phyloP scores from a whole-genome alignment of 1,140 invertebrate genomes.

The Acromyrmex heyeri region DNA sequence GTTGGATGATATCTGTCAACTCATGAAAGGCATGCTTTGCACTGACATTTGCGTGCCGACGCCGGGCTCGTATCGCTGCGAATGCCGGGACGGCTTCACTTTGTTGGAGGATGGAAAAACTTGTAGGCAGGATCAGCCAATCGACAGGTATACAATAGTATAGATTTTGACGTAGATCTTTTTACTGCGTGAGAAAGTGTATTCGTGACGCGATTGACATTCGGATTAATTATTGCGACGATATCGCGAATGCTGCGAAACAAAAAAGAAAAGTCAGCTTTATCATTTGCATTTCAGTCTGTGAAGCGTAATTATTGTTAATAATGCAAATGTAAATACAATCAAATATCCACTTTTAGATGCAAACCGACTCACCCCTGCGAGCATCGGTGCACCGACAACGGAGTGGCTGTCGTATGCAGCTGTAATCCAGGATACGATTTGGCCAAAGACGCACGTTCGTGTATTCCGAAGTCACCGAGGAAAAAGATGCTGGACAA shows the following conservation, averaged over 20 bases:
- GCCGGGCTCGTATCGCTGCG: slow-evolving; percentile 91
- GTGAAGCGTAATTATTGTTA: neutral
- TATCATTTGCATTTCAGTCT: neutral
- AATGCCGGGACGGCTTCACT: slow-evolving; percentile 91
- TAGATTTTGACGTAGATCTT: neutral
- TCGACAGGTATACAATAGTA: slow-evolving; percentile 75
- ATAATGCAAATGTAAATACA: neutral
- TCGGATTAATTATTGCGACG: slow-evolving; percentile 9
- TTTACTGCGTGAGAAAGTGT: neutral
- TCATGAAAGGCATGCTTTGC: slow-evolving; percentile 90
- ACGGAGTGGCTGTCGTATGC: slow-evolving; percentile 85
- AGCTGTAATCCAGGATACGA: slow-evolving; percentile 87
- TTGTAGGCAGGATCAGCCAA: slow-evolving; percentile 85
- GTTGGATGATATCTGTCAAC: slow-evolving; percentile 89
- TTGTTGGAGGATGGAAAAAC: slow-evolving; percentile 90
- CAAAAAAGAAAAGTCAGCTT: neutral
- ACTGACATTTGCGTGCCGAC: slow-evolving; percentile 91
- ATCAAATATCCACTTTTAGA: slow-evolving; percentile 67
- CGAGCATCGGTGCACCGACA: slow-evolving; percentile 87
- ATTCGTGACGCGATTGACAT: neutral
- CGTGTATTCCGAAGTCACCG: slow-evolving; percentile 80
- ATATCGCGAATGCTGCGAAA: neutral
- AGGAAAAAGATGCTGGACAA: slow-evolving; percentile 68
- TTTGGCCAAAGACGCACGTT: slow-evolving; percentile 85
- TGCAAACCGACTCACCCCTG: slow-evolving; percentile 87